Evolutionary conservation across 1,140 invertebrate genomes (phyloP).

Genomic region (Aleiodes sp.): DNA sequence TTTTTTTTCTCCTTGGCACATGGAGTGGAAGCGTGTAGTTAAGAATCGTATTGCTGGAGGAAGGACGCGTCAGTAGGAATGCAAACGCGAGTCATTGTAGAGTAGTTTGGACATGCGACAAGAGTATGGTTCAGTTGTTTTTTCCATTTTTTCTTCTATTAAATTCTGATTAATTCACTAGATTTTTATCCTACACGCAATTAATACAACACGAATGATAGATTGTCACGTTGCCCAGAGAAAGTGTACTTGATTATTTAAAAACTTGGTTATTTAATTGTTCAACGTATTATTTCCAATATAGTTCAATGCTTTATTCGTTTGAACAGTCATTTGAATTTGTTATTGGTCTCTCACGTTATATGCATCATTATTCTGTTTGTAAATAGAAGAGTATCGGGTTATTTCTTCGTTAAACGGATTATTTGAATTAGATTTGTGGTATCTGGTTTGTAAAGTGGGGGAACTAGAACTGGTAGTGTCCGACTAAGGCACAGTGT

Average conservation of each 20-base stretch:
- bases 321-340: too few species aligned
- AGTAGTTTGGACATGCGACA: background rate
- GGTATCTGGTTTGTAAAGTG: background rate
- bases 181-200: background rate
- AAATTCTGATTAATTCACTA: background rate
- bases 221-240: too few species aligned
- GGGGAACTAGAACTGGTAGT: background rate
- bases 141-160: too few species aligned
- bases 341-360: too few species aligned
- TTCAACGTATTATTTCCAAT: too few species aligned
- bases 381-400: too few species aligned
- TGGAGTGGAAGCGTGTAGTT: background rate
- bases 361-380: too few species aligned
- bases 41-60: background rate
- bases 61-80: constrained; percentile 5
- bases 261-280: too few species aligned
- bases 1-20: background rate
- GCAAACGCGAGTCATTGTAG: background rate
- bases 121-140: background rate
- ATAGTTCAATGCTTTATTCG: too few species aligned
- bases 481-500: background rate
- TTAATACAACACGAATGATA: background rate
- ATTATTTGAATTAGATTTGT: constrained; percentile 2
- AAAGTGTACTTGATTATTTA: too few species aligned
- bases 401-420: background rate